Evolutionary conservation across 2,888 invertebrate genomes (phyloP).

Genomic region (Nemapogon koenigi): DNA sequence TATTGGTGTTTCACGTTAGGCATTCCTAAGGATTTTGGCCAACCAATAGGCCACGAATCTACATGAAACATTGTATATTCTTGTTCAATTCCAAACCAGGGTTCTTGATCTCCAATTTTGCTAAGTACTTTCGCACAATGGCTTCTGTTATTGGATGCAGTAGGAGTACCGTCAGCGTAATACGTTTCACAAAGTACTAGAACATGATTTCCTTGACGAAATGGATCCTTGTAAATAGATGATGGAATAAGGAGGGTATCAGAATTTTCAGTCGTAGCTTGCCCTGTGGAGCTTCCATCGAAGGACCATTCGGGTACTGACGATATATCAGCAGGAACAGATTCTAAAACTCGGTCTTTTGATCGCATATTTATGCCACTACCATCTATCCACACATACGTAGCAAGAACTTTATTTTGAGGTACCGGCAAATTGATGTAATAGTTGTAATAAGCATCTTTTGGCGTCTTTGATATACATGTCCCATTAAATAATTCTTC

Average conservation of each 20-base stretch:
- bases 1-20: conserved; percentile 87
- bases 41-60: conserved; percentile 88
- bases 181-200: conserved; percentile 87
- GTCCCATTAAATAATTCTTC: no score
- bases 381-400: conserved; percentile 83
- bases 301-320: conserved; percentile 84
- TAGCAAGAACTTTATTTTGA: conserved; percentile 67
- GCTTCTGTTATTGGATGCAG: conserved; percentile 73
- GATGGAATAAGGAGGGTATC: conserved; percentile 88
- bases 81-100: conserved; percentile 94
- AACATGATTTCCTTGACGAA: conserved; percentile 85
- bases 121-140: conserved; percentile 75
- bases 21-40: conserved; percentile 93
- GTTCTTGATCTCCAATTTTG: conserved; percentile 70
- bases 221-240: conserved; percentile 90
- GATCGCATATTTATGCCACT: conserved; percentile 73
- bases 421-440: conserved; percentile 66
- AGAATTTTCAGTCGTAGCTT: conserved; percentile 82
- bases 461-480: no score
- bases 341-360: conserved; percentile 72
- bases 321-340: conserved; percentile 62
- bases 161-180: conserved; percentile 72
- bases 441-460: no score
- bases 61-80: conserved; percentile 88
- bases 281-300: conserved; percentile 91